A percentile compares a stretch with the other conserved stretches of the same genome.
Conservation (phyloP, 1,140 invertebrate species). For the Adoxophyes honmai region DNA sequence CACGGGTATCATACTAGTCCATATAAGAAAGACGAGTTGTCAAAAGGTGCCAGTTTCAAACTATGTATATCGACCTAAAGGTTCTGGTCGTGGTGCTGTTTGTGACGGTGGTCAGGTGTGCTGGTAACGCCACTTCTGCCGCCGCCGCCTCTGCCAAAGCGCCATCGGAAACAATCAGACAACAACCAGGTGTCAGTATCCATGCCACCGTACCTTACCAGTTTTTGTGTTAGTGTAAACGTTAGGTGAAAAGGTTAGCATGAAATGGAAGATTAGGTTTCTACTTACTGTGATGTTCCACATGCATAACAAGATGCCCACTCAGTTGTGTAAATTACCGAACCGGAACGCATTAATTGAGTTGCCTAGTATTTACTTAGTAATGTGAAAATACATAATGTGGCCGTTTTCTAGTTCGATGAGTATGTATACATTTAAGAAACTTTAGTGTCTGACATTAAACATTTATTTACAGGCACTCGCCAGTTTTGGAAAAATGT, state of each 20-base stretch:
- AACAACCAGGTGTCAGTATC: slow-evolving; percentile 9
- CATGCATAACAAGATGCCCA: not conserved
- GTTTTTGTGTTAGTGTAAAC: no score
- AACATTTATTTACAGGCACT: slow-evolving; percentile 38
- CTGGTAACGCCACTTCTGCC: slow-evolving; percentile 15
- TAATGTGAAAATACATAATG: no score
- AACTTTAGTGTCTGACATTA: no score
- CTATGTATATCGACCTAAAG: slow-evolving; percentile 9
- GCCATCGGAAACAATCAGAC: slow-evolving; percentile 14
- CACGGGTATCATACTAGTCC: slow-evolving; percentile 32
- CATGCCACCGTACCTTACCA: not conserved
- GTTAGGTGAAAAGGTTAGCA: not conserved
- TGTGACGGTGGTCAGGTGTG: slow-evolving; percentile 5
- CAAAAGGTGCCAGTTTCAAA: not conserved
- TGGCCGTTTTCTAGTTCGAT: no score
- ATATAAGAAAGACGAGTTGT: slow-evolving; percentile 29
- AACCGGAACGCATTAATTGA: no score
- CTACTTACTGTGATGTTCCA: not conserved
- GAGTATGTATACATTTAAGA: no score
- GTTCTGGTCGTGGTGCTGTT: slow-evolving; percentile 20
- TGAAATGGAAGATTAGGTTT: slow-evolving; percentile 14
- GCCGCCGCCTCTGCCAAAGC: slow-evolving; percentile 16
- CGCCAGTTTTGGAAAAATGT: slow-evolving; percentile 49
- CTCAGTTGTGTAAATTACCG: no score
- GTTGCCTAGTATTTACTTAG: no score